These are phyloP conservation scores for Lysiphlebus fabarum DNA, from an alignment of 1,140 invertebrate species.

Conservation along the genomic window DNA sequence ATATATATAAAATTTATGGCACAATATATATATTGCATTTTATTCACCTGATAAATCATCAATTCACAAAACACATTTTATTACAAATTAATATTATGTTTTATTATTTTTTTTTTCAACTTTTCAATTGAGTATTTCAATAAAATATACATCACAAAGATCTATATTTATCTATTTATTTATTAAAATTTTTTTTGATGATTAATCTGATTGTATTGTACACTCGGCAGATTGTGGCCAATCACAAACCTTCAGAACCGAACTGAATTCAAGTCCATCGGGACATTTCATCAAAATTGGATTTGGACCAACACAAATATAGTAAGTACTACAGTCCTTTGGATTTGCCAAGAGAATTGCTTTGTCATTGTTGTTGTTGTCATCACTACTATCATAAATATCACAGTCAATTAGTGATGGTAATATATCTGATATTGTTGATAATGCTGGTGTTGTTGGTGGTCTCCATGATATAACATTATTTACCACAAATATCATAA, in stretches of 20 bases:
- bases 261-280: conserved; percentile 57
- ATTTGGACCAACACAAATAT: conserved; percentile 55
- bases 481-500: too few relatives aligned
- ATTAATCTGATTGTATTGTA: conserved; percentile 13
- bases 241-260: conserved; percentile 55
- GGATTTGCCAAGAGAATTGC: conserved; percentile 53
- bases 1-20: too few relatives aligned
- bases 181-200: background rate
- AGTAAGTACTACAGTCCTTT: conserved; percentile 58
- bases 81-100: too few relatives aligned
- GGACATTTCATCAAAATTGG: conserved; percentile 55
- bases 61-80: too few relatives aligned
- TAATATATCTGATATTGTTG: background rate
- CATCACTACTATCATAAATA: conserved; percentile 14
- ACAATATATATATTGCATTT: too few relatives aligned
- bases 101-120: too few relatives aligned
- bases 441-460: background rate
- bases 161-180: too few relatives aligned
- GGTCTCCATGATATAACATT: background rate
- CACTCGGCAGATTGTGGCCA: conserved; percentile 56
- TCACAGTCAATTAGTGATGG: conserved; percentile 22
- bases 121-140: too few relatives aligned
- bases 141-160: too few relatives aligned
- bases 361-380: conserved; percentile 19
- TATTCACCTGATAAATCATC: too few relatives aligned